Conservation (phyloP, 2,797 vertebrate species). For the Champsocephalus gunnari region DNA sequence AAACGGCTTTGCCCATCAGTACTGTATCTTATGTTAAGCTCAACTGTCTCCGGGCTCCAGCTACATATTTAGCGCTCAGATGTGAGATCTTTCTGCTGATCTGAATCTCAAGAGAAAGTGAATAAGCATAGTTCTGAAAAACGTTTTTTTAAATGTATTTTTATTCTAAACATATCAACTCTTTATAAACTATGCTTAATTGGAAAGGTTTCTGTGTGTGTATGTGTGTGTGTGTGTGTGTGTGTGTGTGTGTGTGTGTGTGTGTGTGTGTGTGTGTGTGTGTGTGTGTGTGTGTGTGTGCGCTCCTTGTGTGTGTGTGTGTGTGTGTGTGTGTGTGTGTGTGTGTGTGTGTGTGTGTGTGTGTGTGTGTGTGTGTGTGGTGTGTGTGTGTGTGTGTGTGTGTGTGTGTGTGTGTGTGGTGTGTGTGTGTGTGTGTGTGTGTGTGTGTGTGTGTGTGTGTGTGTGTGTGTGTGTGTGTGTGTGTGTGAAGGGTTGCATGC, state of each 20-base stretch:
- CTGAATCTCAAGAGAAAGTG: no score
- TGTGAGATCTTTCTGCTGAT: background rate
- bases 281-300: constrained; percentile 36
- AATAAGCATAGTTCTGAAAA: no score
- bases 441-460: constrained; percentile 68
- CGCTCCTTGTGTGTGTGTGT: constrained; percentile 45
- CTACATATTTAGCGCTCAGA: background rate
- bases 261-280: background rate
- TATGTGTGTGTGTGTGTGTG: no score
- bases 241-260: no score
- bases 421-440: constrained; percentile 38
- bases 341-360: constrained; percentile 68
- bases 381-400: constrained; percentile 32
- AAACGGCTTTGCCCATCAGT: background rate
- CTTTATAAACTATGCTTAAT: background rate
- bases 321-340: constrained; percentile 43
- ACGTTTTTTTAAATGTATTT: no score
- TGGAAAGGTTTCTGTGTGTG: background rate
- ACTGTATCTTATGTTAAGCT: background rate
- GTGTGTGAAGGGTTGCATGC: constrained; percentile 70
- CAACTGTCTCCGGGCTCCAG: background rate
- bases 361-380: background rate
- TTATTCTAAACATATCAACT: no score
- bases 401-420: constrained; percentile 49
- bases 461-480: constrained; percentile 10